These are phyloP conservation scores for Stictocephala bisonia DNA, from an alignment of 2,888 invertebrate species.

Conservation along the genomic window DNA sequence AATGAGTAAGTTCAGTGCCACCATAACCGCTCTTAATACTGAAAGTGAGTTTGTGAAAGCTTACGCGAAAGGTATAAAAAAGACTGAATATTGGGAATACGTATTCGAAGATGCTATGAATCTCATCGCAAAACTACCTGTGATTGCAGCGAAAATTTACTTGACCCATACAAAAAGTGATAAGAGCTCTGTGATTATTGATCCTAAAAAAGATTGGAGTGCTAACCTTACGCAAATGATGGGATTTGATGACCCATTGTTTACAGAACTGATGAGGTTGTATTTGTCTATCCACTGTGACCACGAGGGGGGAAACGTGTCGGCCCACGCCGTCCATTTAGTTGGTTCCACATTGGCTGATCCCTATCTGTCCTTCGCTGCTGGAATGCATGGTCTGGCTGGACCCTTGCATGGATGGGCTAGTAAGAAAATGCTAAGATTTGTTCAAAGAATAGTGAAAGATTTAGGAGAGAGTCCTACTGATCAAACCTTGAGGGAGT, in stretches of 20 bases:
- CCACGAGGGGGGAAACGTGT: conserved; percentile 97
- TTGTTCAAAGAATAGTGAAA: conserved; percentile 88
- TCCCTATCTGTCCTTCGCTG: conserved; percentile 92
- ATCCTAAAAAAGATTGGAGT: conserved; percentile 90
- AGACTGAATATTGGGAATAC: conserved; percentile 90
- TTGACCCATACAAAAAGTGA: conserved; percentile 84
- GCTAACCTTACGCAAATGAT: conserved; percentile 92
- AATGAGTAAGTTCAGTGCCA: conserved; percentile 94
- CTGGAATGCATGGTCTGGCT: conserved; percentile 92
- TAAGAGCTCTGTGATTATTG: conserved; percentile 87
- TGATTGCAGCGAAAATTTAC: conserved; percentile 95
- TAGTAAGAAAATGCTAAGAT: conserved; percentile 94
- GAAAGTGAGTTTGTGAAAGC: conserved; percentile 93
- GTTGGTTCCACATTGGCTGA: conserved; percentile 95
- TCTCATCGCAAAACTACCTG: conserved; percentile 92
- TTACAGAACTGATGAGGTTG: conserved; percentile 91
- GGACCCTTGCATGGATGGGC: conserved; percentile 96
- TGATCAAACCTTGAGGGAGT: conserved; percentile 92
- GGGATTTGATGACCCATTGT: conserved; percentile 81
- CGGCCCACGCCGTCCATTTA: conserved; percentile 92
- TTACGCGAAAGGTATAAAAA: conserved; percentile 87
- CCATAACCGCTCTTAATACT: conserved; percentile 90
- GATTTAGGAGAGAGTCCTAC: conserved; percentile 86
- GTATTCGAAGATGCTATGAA: conserved; percentile 94
- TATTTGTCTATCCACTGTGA: conserved; percentile 96